Conservation (phyloP, 1,140 invertebrate species). For the Holcopasites calliopsidis region DNA sequence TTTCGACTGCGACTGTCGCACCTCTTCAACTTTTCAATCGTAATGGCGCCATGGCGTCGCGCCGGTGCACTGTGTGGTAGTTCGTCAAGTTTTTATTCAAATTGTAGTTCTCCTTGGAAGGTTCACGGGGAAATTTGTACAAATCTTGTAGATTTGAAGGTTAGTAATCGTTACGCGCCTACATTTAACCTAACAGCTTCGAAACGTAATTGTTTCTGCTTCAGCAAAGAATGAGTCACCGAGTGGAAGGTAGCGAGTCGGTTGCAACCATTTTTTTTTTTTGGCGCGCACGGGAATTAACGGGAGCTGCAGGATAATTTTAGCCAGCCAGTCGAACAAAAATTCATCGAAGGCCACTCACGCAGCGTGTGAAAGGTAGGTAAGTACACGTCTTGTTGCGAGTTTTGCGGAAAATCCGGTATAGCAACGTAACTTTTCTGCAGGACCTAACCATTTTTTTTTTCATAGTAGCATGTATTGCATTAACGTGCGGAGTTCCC, state of each 20-base stretch:
- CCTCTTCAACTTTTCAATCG: too few relatives aligned
- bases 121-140: not conserved
- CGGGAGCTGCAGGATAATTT: not conserved
- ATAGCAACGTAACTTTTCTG: slow-evolving; percentile 46
- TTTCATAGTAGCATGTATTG: too few relatives aligned
- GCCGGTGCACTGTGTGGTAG: not conserved
- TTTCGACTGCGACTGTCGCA: too few relatives aligned
- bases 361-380: slow-evolving; percentile 3
- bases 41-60: too few relatives aligned
- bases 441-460: not conserved
- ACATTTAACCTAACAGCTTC: not conserved
- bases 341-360: not conserved
- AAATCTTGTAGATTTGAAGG: not conserved
- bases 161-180: too few relatives aligned
- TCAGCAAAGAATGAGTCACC: not conserved
- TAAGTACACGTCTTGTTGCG: not conserved
- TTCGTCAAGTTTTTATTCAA: too few relatives aligned
- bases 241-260: not conserved
- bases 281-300: not conserved
- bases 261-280: not conserved
- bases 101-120: not conserved
- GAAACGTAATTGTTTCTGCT: not conserved
- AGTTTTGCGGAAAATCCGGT: slow-evolving; percentile 47
- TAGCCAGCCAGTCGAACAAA: not conserved
- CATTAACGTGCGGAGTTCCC: too few relatives aligned